A percentile compares a stretch with the other conserved stretches of the same genome.
These are phyloP conservation scores for Drosophila albomicans DNA, from an alignment of 1,140 invertebrate species.

Conservation along the genomic window DNA sequence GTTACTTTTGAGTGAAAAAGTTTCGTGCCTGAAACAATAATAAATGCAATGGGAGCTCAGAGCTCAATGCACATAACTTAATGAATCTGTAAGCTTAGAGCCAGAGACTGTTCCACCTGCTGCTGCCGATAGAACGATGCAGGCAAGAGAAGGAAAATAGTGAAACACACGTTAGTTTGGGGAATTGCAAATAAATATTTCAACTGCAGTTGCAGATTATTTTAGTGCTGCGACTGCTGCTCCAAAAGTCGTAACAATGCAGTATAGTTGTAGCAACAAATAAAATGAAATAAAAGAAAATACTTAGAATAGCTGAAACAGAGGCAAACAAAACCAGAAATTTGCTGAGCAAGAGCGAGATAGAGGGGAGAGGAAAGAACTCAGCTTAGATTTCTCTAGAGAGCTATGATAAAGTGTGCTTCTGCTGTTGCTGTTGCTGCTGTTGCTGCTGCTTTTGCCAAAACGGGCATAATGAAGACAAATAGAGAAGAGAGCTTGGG, in stretches of 20 bases:
- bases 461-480: constrained; percentile 67
- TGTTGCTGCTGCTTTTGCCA: constrained; percentile 14
- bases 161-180: constrained; percentile 68
- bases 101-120: constrained; percentile 3
- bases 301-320: constrained; percentile 26
- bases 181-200: constrained; percentile 84
- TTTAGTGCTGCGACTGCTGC: constrained; percentile 60
- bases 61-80: constrained; percentile 56
- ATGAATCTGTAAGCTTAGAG: constrained; percentile 17
- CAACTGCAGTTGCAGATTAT: constrained; percentile 83
- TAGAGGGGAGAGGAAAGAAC: constrained; percentile 39
- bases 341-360: constrained; percentile 39
- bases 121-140: constrained; percentile 5
- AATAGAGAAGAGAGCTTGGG: constrained; percentile 49
- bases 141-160: constrained; percentile 1
- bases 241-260: constrained; percentile 59
- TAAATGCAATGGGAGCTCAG: constrained; percentile 49
- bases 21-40: constrained; percentile 54
- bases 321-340: constrained; percentile 50
- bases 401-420: constrained; percentile 70
- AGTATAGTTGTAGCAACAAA: constrained; percentile 31
- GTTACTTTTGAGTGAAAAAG: constrained; percentile 14
- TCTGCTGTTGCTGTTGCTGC: neutral
- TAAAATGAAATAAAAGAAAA: constrained; percentile 22
- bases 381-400: constrained; percentile 73